Evolutionary conservation across 2,888 invertebrate species (phyloP), one percentile per base, ranked within the genome.

Genomic region (Mesoligia furuncula): DNA sequence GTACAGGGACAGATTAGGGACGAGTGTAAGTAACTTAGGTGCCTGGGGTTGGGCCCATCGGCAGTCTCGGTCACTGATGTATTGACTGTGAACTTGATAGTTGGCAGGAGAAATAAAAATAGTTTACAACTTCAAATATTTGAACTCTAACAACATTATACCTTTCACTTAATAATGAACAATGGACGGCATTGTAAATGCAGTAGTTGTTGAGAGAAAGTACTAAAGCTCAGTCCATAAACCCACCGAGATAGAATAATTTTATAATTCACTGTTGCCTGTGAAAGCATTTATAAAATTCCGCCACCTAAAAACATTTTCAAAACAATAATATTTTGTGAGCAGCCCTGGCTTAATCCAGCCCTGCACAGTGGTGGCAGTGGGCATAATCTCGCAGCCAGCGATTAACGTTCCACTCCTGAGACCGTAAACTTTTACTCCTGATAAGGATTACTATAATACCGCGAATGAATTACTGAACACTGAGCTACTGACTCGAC

Each of bases 351-450:
- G 15, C 31, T 42, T 54, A 84, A 73, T 88, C 78, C 87, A 70
- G 57, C 84, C 85, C 90, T 88, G 85, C 36, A 27, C 65, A 66
- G 66, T 45, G 66, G n/a, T n/a, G n/a, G n/a, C n/a, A n/a, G n/a
- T n/a, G n/a, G n/a, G 67, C 77, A 85, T 91, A 90, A 90, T 90
- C 91, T 88, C 86, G 83, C 79, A 87, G 90, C 90, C 85, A 86
- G 81, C 90, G 92, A 92, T 93, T 92, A 93, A 90, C 92, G 92
- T 92, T 91, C 91, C 90, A 90, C 91, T 90, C 84, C 83, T 90
- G 90, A 83, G 88, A 86, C 88, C 90, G 89, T 93, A 91, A 92
- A 92, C 89, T 92, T 91, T 88, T 75, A 87, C 90, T 90, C 85
- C 87, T 88, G 93, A 92, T 93, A 92, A 92, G 92, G 91, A 91